Base-by-base conservation (phyloP, 2,797 vertebrate genomes). In the Chrysocyon brachyurus region DNA sequence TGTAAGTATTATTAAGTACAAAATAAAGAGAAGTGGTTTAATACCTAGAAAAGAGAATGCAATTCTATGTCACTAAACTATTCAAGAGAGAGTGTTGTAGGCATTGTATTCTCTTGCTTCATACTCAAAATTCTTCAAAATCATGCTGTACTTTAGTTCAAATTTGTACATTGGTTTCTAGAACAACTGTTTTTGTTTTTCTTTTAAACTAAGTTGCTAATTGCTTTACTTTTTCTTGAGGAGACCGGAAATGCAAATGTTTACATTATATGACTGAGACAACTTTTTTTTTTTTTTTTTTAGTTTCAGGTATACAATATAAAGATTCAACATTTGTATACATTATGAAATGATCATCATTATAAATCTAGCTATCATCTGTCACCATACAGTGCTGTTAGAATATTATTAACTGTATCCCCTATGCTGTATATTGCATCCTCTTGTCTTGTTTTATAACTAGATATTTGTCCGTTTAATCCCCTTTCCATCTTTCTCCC, bases 21-120 rank as follows among this genome's bases (percentile, higher is more conserved):
- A 63, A 84, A 93, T 87, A 88, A 83, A 83, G 19, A 73, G 81
- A 77, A 64, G 10, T 73, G 40, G 70, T 72, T 91, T 93, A 91
- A 88, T 64, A 36, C 33, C 16, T 84, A 52, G 63, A 68, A 95
- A 87, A 88, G 12, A 8, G 9, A 79, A 78, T 83, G 31, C 8
- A 87, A 70, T 73, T 28, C 28, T 84, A 12, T 72, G 40, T 57
- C 57, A 79, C 70, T 82, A 16, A 79, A 64, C 40, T 66, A 68
- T 87, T 78, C 70, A 77, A n/a, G 49, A 75, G 40, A 93, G 57
- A 15, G 28, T 40, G 5, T 88, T 91, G 17, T 66, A 63, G 63
- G 28, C 15, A 49, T 49, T 73, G 63, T 12, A 70, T 81, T 91
- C n/a, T 78, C 26, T 68, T 84, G 93, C 26, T 84, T 90, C 28